Evolutionary conservation across 2,113 vertebrate genomes (phyloP), one percentile per base, ranked within the genome.

Genomic region (Heterocephalus glaber): DNA sequence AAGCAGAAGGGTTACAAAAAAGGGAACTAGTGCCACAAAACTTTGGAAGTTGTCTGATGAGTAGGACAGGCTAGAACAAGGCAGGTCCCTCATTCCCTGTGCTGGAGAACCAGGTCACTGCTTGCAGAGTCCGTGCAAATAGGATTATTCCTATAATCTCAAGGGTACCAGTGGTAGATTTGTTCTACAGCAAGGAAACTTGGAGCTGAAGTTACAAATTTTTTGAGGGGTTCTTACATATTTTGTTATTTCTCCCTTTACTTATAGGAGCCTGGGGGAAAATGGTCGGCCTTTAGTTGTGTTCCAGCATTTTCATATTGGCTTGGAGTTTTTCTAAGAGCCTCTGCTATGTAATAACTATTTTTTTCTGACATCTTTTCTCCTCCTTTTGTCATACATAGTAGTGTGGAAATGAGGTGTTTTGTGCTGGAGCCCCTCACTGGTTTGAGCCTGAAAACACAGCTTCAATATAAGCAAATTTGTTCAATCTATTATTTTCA

Each of bases 101-200:
- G 74, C 26, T 96, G 91, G 92, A 93, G 97, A 98, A 97, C 89
- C 95, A 97, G 98, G 98, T 98, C 96, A 12, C 92, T 97, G 97
- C 94, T 94, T 94, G 28, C 96, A 93, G 96, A 97, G 95, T 97
- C 97, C 95, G 93, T 63, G 11, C 98, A 96, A 98, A 96, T 97
- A 96, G 98, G 98, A 98, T 98, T 98, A 98, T 97, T 97, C 93
- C 93, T 95, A 13, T 98, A 98, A 98, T 97, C 98, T 98, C 96
- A 94, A 81, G 94, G 94, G 96, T 97, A 95, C 97, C 97, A 97
- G 35, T 97, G 97, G 97, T 97, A 96, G 98, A 98, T 97, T 98
- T 96, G 81, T 97, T 97, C 74, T 87, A 85, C 81, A 97, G 76
- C 95, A 97, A 95, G 89, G 83, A 95, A 95, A 95, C 26, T 24